Base-by-base conservation (phyloP, 2,888 invertebrate genomes). In the Cantharis nigra region DNA sequence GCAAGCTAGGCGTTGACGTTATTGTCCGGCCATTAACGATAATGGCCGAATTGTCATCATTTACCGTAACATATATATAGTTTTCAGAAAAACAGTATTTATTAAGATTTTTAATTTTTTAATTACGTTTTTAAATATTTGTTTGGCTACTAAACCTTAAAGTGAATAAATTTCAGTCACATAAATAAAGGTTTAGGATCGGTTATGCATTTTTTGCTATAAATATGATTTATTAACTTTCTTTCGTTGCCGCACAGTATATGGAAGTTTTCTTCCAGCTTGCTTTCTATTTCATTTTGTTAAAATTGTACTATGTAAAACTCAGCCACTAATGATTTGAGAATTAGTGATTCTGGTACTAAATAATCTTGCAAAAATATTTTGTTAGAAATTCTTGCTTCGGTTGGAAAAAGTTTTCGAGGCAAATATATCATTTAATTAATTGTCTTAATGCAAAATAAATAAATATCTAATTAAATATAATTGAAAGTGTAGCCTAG, bases 401-500 rank as follows among this genome's bases (percentile, higher is more conserved):
- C n/a, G 0, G 2, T 49, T 49, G 7, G 49, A 49, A n/a, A 2
- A 49, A 7, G 49, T n/a, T 49, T 49, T 5, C 7, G n/a, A 49
- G n/a, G 49, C 49, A 49, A 49, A 49, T n/a, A 7, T 49, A 49
- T 49, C 49, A 49, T 49, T 49, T 49, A 49, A 49, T 49, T 49
- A 49, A 49, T 49, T 49, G n/a, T 49, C n/a, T 49, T 49, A 7
- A 49, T 49, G 49, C 49, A 49, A 49, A 49, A 49, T 49, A 49
- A 2, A 49, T 49, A n/a, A 49, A 49, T 49, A 49, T 49, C 49
- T 49, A 49, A 49, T 49, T 49, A 49, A 49, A 49, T 49, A 67
- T 67, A 67, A 67, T 67, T 67, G 65, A 67, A 67, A 67, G 65
- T 67, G 65, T 67, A 67, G 65, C 65, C 65, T 67, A 67, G 65